Base-by-base conservation (phyloP, 1,140 invertebrate species). In the Leptinotarsa lineolata region DNA sequence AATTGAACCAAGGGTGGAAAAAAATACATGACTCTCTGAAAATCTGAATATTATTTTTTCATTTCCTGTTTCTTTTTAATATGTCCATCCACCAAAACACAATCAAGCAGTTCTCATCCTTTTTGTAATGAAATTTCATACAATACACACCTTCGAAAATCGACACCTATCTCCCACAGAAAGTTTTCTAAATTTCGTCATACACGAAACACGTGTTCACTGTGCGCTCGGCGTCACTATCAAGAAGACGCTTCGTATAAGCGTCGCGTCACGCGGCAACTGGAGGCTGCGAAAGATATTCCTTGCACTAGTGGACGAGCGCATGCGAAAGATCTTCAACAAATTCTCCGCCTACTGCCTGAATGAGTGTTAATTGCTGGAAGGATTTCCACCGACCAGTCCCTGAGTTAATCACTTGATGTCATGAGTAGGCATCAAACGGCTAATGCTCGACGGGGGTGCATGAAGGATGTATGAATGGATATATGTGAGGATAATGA, bases 251-350 rank as follows among this genome's bases (percentile, higher is more conserved):
- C 16, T 24, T 20, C 21, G 60, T 63, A 12, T 18, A 63, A 24
- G 15, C 60, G 60, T 21, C 18, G 46, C 21, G 45, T 59, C 68
- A n/a, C 68, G 68, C 68, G 68, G 68, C 48, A 69, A 69, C 68
- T 69, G 68, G 68, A 69, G 39, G 68, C 68, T 69, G 68, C 66
- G 66, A 30, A 24, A 16, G 46, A 59, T 22, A n/a, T 5, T 22
- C 48, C 48, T 59, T 21, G 68, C 68, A 48, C n/a, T 21, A 22
- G 16, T n/a, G 15, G 11, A 21, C 48, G 22, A 16, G 68, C 68
- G 68, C 68, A 69, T 59, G 68, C 68, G 46, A 69, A n/a, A 20
- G 39, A 24, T 59, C 68, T 69, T 69, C 68, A 48, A 22, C 68
- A 69, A 69, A 59, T 59, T 69, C 68, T 20, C 54, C 68, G 68